Conservation (phyloP, 2,797 vertebrate genomes). For the Epinephelus malabaricus region DNA sequence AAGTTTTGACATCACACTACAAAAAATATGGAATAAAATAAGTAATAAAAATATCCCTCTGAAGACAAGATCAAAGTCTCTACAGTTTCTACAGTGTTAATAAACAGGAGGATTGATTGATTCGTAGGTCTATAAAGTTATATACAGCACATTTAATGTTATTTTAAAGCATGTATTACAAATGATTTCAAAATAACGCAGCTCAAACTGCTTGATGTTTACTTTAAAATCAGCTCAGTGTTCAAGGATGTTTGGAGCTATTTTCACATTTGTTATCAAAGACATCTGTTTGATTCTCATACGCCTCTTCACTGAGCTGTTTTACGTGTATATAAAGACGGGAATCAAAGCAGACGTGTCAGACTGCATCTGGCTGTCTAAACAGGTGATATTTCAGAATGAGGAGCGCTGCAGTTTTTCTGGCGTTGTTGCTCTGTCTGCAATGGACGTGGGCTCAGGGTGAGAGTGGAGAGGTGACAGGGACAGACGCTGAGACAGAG, state of each 20-base stretch:
- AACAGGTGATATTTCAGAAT: conserved; percentile 27
- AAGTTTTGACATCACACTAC: not conserved
- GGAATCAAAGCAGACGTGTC: not conserved
- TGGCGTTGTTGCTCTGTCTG: conserved; percentile 33
- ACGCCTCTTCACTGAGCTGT: not conserved
- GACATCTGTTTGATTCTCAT: conserved; percentile 26
- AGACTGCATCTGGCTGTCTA: not conserved
- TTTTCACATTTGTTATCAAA: conserved; percentile 1
- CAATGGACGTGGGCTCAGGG: conserved; percentile 15
- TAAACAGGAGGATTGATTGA: too few relatives aligned
- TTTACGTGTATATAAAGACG: not conserved
- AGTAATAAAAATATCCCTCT: too few relatives aligned
- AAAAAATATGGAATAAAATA: too few relatives aligned
- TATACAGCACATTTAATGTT: too few relatives aligned
- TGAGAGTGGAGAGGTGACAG: not conserved
- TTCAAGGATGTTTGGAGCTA: not conserved
- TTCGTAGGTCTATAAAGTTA: too few relatives aligned
- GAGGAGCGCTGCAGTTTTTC: conserved; percentile 2
- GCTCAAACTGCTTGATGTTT: not conserved
- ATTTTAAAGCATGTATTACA: not conserved
- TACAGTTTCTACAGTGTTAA: too few relatives aligned
- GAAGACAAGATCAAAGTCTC: not conserved
- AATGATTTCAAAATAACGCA: not conserved
- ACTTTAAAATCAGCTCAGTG: not conserved
- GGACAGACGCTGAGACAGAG: not conserved